phyloP scores from a whole-genome alignment of 2,113 vertebrate genomes.

The Triplophysa rosa region DNA sequence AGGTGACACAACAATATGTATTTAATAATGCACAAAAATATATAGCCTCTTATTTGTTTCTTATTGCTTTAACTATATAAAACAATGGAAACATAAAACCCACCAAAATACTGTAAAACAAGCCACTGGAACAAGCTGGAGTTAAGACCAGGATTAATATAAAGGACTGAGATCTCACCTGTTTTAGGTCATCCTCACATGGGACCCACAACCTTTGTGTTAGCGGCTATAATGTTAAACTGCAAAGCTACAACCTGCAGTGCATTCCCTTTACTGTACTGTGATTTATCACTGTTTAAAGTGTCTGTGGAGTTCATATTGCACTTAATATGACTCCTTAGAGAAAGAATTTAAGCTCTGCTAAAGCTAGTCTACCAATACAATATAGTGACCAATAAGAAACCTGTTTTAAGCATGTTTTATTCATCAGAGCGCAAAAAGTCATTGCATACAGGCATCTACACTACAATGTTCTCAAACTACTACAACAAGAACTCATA shows the following conservation, averaged over 20 bases:
- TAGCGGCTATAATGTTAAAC: background rate
- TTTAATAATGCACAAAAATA: too few species aligned
- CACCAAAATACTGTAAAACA: too few species aligned
- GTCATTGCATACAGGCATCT: background rate
- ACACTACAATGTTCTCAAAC: too few species aligned
- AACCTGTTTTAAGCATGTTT: background rate
- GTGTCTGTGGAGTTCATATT: background rate
- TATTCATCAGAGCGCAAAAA: background rate
- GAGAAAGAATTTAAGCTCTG: background rate
- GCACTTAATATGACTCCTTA: background rate
- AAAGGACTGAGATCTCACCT: background rate
- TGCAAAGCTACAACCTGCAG: background rate
- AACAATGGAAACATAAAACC: too few species aligned
- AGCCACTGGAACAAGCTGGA: too few species aligned
- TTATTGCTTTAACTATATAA: too few species aligned
- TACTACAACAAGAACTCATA: too few species aligned
- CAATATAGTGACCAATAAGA: background rate
- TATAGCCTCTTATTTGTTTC: too few species aligned
- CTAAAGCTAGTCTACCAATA: background rate
- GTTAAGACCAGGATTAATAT: background rate
- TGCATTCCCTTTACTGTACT: background rate
- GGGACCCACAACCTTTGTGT: background rate
- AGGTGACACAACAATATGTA: too few species aligned
- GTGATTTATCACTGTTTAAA: background rate
- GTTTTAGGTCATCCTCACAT: background rate